Evolutionary conservation across 2,888 invertebrate genomes (phyloP).

Genomic region (Phortica okadai): DNA sequence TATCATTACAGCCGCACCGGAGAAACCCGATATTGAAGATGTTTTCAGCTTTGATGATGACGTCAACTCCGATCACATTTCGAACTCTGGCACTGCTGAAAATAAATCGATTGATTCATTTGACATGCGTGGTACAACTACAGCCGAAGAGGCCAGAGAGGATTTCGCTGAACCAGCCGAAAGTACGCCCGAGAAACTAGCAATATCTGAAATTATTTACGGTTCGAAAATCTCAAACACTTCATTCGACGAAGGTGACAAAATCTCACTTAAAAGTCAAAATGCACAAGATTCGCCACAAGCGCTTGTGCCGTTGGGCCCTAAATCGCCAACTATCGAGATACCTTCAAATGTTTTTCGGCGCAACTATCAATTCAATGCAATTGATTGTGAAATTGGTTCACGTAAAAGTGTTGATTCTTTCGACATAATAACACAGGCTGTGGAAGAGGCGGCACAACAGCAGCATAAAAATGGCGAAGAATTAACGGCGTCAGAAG

Average conservation of each 20-base stretch:
- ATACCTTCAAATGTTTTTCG: constrained; percentile 79
- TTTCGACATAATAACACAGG: constrained; percentile 74
- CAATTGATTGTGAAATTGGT: constrained; percentile 81
- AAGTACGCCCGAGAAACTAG: constrained; percentile 77
- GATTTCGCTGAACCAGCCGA: constrained; percentile 74
- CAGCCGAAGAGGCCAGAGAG: constrained; percentile 79
- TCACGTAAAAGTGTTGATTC: constrained; percentile 79
- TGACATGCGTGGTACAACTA: constrained; percentile 76
- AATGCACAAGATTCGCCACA: constrained; percentile 58
- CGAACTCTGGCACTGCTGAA: constrained; percentile 66
- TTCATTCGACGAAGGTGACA: constrained; percentile 71
- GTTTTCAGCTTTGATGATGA: constrained; percentile 84
- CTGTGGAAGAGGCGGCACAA: constrained; percentile 49
- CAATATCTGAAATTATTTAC: constrained; percentile 77
- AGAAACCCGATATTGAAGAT: constrained; percentile 77
- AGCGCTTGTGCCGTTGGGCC: constrained; percentile 52
- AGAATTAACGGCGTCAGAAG: background rate
- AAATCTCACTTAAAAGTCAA: constrained; percentile 68
- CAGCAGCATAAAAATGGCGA: constrained; percentile 29
- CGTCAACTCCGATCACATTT: constrained; percentile 61
- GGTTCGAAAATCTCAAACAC: constrained; percentile 73
- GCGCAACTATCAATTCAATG: constrained; percentile 77
- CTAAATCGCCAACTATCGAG: constrained; percentile 84
- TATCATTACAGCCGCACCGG: constrained; percentile 26
- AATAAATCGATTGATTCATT: constrained; percentile 76